phyloP scores from a whole-genome alignment of 2,113 vertebrate species.

The Pavo muticus region DNA sequence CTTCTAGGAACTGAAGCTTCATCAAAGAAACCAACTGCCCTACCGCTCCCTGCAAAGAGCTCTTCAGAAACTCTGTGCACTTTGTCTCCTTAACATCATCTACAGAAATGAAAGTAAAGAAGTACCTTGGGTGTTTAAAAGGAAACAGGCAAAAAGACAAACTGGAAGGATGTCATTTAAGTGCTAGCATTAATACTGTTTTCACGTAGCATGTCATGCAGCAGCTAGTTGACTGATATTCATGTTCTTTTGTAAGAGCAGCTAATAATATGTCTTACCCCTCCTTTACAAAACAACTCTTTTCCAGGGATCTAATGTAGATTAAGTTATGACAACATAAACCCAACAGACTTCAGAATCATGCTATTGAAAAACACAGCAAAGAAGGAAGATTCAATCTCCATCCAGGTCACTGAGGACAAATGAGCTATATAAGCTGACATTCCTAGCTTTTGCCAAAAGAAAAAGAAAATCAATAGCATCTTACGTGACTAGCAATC shows the following conservation, averaged over 20 bases:
- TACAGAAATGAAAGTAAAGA: neutral
- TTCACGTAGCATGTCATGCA: neutral
- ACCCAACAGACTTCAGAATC: neutral
- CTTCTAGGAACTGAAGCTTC: neutral
- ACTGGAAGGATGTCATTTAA: neutral
- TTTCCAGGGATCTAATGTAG: neutral
- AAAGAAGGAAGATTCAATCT: neutral
- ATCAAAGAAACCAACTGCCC: neutral
- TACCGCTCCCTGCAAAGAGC: neutral
- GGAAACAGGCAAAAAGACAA: neutral
- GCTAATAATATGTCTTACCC: neutral
- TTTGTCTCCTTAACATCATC: neutral
- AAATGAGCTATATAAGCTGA: neutral
- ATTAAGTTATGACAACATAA: neutral
- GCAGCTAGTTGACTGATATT: neutral
- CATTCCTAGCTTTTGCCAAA: neutral
- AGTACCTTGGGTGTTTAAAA: neutral
- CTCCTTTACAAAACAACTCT: neutral
- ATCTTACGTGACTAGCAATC: neutral
- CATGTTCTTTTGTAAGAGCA: neutral
- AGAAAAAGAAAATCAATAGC: neutral
- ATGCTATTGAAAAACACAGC: neutral
- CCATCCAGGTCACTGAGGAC: neutral
- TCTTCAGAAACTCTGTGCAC: neutral
- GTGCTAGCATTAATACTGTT: neutral